Evolutionary conservation across 2,113 vertebrate species (phyloP), one percentile per base, ranked within the genome.

Genomic region (Carassius auratus): DNA sequence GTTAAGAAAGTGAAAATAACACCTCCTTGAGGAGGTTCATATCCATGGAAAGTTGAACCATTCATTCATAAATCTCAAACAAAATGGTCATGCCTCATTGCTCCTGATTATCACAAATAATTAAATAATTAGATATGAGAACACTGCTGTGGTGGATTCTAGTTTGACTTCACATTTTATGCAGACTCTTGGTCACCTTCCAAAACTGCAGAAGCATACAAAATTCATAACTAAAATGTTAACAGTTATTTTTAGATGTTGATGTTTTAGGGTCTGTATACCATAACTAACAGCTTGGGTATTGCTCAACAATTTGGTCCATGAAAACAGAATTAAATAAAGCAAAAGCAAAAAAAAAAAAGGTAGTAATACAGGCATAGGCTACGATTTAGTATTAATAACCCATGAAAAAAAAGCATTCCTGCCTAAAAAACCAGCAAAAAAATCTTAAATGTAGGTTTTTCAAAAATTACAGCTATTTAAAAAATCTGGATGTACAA

Each of bases 401-500:
- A 17, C 26, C 50, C 75, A 59, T 36, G 26, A 5, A 45, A 59
- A n/a, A 48, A 77, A 33, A 57, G 30, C 7, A 77, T 36, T n/a
- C 0, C 26, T 62, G 57, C 23, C n/a, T 42, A 64, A 0, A 23
- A 77, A 77, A 62, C 64, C 3, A 81, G 36, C 21, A 26, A 36
- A 61, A 61, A 38, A 79, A 79, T 59, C 52, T 15, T 79, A 42
- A 61, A 23, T 62, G 6, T 23, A 10, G 76, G 77, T 52, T 80
- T 64, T 15, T 8, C 15, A 57, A 79, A 57, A 5, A 36, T 59
- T 77, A 36, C 26, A 36, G 2, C 5, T 0, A 52, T 30, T 10
- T 33, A 15, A 38, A 57, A 30, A 38, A n/a, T 38, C 0, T n/a
- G 9, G 30, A 33, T 36, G 3, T 59, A 21, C 17, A 59, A 59